These are phyloP conservation scores for Epistrophe grossulariae DNA, from an alignment of 2,888 invertebrate species.

Conservation along the genomic window DNA sequence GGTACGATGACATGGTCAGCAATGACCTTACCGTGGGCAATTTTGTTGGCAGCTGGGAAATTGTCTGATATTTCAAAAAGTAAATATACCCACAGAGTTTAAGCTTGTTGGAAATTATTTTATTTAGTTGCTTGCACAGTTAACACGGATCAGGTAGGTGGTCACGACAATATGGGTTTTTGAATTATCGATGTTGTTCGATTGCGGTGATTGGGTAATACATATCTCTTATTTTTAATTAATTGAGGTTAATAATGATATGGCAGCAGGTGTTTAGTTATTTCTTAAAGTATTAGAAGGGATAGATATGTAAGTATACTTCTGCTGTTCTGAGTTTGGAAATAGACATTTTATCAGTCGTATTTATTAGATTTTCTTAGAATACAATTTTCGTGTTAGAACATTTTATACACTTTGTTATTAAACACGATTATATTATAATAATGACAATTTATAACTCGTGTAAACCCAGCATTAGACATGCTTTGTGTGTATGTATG, in stretches of 20 bases:
- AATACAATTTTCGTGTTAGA: too few relatives aligned
- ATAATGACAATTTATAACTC: too few relatives aligned
- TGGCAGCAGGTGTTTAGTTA: conserved; percentile 39
- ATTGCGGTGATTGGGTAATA: conserved; percentile 57
- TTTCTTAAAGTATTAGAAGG: background rate
- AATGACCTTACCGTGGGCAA: conserved; percentile 74
- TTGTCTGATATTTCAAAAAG: conserved; percentile 26
- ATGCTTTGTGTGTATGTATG: too few relatives aligned
- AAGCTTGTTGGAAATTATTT: conserved; percentile 32
- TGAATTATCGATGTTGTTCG: conserved; percentile 63
- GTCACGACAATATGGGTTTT: conserved; percentile 75
- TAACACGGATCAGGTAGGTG: conserved; percentile 69
- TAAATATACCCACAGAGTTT: conserved; percentile 41
- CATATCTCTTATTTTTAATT: conserved; percentile 36
- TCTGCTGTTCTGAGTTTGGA: background rate
- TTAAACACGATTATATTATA: too few relatives aligned
- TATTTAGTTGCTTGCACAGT: conserved; percentile 12
- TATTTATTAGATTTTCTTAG: background rate
- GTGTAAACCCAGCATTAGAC: too few relatives aligned
- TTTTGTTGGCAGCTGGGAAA: conserved; percentile 64
- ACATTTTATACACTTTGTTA: too few relatives aligned
- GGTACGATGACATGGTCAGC: conserved; percentile 73
- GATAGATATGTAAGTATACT: background rate
- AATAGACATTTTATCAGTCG: background rate
- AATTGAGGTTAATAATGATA: conserved; percentile 40